Conservation (phyloP, 35 echinoderm and acorn worm genomes). For the Anneissia japonica region DNA sequence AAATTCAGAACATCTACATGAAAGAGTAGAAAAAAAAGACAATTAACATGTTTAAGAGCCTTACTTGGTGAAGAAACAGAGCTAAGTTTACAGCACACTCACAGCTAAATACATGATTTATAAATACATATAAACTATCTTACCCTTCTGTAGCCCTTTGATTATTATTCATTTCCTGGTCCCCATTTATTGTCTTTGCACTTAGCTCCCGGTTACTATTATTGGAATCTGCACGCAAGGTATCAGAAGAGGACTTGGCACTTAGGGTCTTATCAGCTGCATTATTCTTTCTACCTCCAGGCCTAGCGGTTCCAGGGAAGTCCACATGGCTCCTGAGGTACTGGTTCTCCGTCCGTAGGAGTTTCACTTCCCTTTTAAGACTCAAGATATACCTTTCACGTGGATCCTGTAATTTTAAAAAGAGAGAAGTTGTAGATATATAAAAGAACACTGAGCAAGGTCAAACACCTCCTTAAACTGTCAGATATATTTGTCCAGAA, state of each 20-base stretch:
- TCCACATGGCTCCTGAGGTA: constrained; percentile 64
- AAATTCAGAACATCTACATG: no score
- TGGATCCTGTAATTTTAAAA: constrained; percentile 83
- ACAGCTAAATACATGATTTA: no score
- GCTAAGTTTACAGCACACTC: no score
- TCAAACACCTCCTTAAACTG: no score
- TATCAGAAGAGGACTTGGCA: background rate
- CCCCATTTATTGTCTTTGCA: background rate
- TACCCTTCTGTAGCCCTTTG: background rate
- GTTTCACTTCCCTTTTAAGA: constrained; percentile 88
- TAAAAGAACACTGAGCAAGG: no score
- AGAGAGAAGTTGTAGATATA: no score
- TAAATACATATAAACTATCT: background rate
- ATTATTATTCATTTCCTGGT: background rate
- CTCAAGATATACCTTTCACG: constrained; percentile 86
- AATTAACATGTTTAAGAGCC: no score
- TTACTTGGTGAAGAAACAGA: no score
- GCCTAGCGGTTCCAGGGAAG: constrained; percentile 43
- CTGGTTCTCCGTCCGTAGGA: constrained; percentile 81
- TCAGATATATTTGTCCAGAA: no score
- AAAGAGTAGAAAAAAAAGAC: no score
- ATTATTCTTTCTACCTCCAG: background rate
- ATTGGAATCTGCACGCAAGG: background rate
- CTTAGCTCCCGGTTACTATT: background rate
- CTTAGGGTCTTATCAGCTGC: background rate